Base-by-base conservation (phyloP, 2,113 vertebrate species). In the Hirundichthys speculiger region DNA sequence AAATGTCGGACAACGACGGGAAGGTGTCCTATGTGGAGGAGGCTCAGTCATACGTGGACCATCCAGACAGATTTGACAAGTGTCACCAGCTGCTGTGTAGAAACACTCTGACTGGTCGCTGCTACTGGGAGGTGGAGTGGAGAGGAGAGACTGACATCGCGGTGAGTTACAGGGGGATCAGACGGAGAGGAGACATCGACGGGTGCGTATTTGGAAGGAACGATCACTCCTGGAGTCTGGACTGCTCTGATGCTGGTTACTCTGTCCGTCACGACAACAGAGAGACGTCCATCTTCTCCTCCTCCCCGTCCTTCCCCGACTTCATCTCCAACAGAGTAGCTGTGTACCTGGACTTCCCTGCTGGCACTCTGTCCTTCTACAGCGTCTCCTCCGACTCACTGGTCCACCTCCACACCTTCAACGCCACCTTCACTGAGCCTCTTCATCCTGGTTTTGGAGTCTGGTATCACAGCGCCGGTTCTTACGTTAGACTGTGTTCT, bases 121-220 rank as follows among this genome's bases (percentile, higher is more conserved):
- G 67, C 14, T 70, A 70, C 67, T 70, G 57, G 57, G 67, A 70
- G 7, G 67, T 40, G 0, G 42, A 70, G 50, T n/a, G 52, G 13
- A 54, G 21, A 3, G 67, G 67, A 25, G 57, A 50, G 5, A 57
- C 54, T 9, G 57, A 70, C 30, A 20, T 47, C 13, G 61, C 67
- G 13, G 42, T 62, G 42, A 62, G 67, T 27, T 70, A 40, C 48
- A 46, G 25, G 25, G 43, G 18, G 20, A 62, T 61, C 58, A 21
- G 10, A 30, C 40, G 57, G 42, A 41, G 57, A 70, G 57, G 50
- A 61, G 50, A 55, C 13, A 38, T 13, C 21, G 27, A 69, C 12
- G 22, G 50, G 1, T 70, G 67, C n/a, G n/a, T n/a, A 57, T 70
- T 70, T 13, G 67, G 67, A n/a, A 57, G 67, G 14, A 62, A 70